Conservation (phyloP, 2,888 invertebrate genomes). For the Tineola bisselliella region DNA sequence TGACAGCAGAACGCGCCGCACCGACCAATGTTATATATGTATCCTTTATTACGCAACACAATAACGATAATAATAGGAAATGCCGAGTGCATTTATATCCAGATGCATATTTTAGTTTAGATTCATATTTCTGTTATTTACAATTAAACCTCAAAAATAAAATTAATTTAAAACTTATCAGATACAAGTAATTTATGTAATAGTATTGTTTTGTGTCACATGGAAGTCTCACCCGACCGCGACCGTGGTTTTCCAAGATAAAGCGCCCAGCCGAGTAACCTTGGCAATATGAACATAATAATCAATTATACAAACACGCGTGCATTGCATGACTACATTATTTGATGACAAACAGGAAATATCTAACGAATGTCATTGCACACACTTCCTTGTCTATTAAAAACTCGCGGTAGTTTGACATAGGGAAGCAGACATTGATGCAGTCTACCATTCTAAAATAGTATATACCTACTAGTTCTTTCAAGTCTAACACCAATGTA, state of each 20-base stretch:
- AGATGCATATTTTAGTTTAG: no score
- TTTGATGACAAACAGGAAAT: conserved; percentile 10
- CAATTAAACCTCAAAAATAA: no score
- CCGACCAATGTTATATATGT: not conserved
- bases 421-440: no score
- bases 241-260: not conserved
- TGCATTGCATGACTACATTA: conserved; percentile 5
- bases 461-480: no score
- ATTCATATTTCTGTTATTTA: no score
- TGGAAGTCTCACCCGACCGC: not conserved
- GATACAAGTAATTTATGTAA: not conserved
- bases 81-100: not conserved
- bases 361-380: not conserved
- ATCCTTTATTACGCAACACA: not conserved
- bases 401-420: no score
- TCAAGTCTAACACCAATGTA: no score
- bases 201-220: not conserved
- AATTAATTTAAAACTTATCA: no score
- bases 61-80: not conserved
- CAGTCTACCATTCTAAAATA: no score
- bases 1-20: conserved; percentile 1
- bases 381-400: not conserved
- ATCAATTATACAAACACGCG: conserved; percentile 1
- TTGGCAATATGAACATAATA: conserved; percentile 3
- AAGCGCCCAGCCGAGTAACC: not conserved